Evolutionary conservation across 1,140 invertebrate genomes (phyloP).

Genomic region (Drosophila pallidifrons): DNA sequence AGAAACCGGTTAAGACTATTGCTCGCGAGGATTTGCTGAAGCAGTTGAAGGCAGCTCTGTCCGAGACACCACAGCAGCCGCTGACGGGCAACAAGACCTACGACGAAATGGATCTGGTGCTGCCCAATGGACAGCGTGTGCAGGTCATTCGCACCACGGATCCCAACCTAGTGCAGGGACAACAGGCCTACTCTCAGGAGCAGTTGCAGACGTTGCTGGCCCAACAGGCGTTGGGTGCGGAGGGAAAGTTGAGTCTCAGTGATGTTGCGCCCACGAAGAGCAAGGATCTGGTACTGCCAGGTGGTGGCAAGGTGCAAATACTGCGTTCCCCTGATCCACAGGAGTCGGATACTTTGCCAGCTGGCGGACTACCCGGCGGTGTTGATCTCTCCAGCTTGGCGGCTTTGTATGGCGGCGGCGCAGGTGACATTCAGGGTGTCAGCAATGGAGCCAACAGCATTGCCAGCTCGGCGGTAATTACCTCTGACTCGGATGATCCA

Average conservation of each 20-base stretch:
- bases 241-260: conserved; percentile 60
- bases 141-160: conserved; percentile 89
- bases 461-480: conserved; percentile 84
- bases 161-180: conserved; percentile 87
- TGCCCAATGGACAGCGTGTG: conserved; percentile 91
- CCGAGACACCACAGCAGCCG: conserved; percentile 88
- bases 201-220: conserved; percentile 73
- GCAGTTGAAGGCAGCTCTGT: conserved; percentile 89
- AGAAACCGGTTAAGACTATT: conserved; percentile 83
- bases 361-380: conserved; percentile 66
- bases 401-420: conserved; percentile 70
- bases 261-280: conserved; percentile 85
- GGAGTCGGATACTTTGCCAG: conserved; percentile 61
- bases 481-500: conserved; percentile 79
- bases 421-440: conserved; percentile 72
- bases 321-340: conserved; percentile 87
- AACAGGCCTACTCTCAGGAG: conserved; percentile 79
- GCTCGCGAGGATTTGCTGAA: conserved; percentile 88
- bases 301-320: conserved; percentile 90
- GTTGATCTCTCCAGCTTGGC: conserved; percentile 78
- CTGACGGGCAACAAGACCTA: conserved; percentile 88
- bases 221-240: conserved; percentile 66
- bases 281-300: conserved; percentile 89
- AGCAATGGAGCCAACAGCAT: conserved; percentile 80
- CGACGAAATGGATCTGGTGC: conserved; percentile 89